Base-by-base conservation (phyloP, 2,113 vertebrate genomes). In the Thymallus thymallus region DNA sequence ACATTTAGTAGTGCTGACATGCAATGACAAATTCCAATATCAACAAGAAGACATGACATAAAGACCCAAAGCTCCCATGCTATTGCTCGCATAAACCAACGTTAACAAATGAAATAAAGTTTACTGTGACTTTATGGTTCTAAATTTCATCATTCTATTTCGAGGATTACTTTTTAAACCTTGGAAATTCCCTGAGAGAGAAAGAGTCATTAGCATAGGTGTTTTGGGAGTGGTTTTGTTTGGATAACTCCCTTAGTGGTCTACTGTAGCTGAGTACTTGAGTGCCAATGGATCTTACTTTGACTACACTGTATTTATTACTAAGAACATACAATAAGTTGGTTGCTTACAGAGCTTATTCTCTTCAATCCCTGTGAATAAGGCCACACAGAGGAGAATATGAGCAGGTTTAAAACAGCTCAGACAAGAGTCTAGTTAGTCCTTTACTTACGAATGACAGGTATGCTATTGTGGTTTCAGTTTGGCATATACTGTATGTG, bases 41-140 rank as follows among this genome's bases (percentile, higher is more conserved):
- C 88, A 92, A 92, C 90, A 91, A 81, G 75, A 80, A 90, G 87
- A 91, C 90, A 91, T 91, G 87, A 92, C 86, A 80, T 81, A 85
- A 86, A 85, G 82, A 82, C 79, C 79, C 69, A 18, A 66, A 88
- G 82, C 74, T 66, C 69, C 75, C 1, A 80, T 84, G 87, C 88
- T 84, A 88, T 45, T 66, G 73, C 65, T 87, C 5, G 1, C 65
- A 75, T 13, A 88, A 89, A 90, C 92, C 89, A 85, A 48, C 66
- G 76, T 76, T 70, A 78, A 81, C 70, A 73, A 79, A 86, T 82
- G 69, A 80, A 85, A 69, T 67, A 41, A 77, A 82, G 72, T 64
- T 74, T 81, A 76, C 78, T 81, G 70, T 81, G 78, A 85, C 80
- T 75, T 69, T 82, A 56, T 80, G 85, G 88, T 82, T 89, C 83